Evolutionary conservation across 2,797 vertebrate species (phyloP).

Genomic region (Scarus forsteni): DNA sequence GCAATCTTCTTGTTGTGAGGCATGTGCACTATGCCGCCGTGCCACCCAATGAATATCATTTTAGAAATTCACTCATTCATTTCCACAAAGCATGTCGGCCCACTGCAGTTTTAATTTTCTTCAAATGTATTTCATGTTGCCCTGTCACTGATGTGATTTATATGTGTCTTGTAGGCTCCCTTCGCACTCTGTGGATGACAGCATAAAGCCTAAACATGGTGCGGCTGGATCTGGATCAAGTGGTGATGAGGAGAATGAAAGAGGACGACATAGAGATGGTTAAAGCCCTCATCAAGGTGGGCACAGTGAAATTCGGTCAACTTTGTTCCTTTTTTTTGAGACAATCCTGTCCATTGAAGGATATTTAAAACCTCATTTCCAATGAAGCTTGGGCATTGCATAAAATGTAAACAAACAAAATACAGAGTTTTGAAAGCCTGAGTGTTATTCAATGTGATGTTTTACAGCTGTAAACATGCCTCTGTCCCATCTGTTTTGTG

Average conservation of each 20-base stretch:
- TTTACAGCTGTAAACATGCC: too few species aligned
- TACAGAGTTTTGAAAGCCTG: too few species aligned
- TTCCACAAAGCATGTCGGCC: neutral
- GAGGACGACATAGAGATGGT: slow-evolving; percentile 89
- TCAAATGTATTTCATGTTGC: neutral
- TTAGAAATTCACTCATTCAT: slow-evolving; percentile 1
- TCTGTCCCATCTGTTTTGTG: too few species aligned
- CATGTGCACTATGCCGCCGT: too few species aligned
- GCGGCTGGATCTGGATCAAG: slow-evolving; percentile 81
- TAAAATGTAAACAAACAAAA: too few species aligned
- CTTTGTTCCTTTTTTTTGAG: neutral
- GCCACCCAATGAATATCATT: neutral
- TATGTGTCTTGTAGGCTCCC: slow-evolving; percentile 34
- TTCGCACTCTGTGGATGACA: slow-evolving; percentile 39
- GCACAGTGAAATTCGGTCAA: neutral
- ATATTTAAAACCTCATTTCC: too few species aligned
- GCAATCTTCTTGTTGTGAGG: too few species aligned
- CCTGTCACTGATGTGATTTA: neutral
- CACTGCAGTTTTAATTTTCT: neutral
- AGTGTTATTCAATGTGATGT: too few species aligned
- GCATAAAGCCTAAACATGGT: slow-evolving; percentile 75
- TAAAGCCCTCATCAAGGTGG: slow-evolving; percentile 91
- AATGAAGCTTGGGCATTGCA: too few species aligned
- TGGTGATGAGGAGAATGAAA: slow-evolving; percentile 88
- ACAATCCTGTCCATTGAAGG: too few species aligned